Evolutionary conservation across 1,140 invertebrate genomes (phyloP).

Genomic region (Ladona fulva): DNA sequence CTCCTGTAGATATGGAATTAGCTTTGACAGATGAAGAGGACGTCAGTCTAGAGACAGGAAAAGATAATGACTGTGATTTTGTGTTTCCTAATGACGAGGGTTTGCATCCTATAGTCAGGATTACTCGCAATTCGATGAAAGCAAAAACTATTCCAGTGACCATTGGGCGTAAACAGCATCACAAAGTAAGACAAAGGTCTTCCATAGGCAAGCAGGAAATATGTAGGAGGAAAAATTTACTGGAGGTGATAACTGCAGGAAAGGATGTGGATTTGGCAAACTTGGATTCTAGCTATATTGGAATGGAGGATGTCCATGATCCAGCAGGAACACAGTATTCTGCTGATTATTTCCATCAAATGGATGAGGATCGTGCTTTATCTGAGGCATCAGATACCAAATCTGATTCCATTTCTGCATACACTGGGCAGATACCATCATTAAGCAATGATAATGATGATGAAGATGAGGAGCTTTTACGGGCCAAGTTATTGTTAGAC

Average conservation of each 20-base stretch:
- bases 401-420: neutral
- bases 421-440: neutral
- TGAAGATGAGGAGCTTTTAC: conserved; percentile 35
- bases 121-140: neutral
- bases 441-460: conserved; percentile 23
- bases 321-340: neutral
- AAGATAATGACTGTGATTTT: too few species aligned
- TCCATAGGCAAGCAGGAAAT: neutral
- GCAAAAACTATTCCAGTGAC: neutral
- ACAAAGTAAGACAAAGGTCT: neutral
- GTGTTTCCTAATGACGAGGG: neutral
- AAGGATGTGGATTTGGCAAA: neutral
- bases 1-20: neutral
- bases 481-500: conserved; percentile 29
- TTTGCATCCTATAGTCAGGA: neutral
- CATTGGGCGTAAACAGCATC: neutral
- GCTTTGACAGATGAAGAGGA: neutral
- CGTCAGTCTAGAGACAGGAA: neutral
- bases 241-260: neutral
- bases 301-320: neutral
- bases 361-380: neutral
- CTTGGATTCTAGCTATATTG: neutral
- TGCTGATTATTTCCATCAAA: neutral
- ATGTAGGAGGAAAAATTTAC: neutral
- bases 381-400: neutral